phyloP scores from a whole-genome alignment of 2,113 vertebrate species.

The Epinephelus cyanopodus region DNA sequence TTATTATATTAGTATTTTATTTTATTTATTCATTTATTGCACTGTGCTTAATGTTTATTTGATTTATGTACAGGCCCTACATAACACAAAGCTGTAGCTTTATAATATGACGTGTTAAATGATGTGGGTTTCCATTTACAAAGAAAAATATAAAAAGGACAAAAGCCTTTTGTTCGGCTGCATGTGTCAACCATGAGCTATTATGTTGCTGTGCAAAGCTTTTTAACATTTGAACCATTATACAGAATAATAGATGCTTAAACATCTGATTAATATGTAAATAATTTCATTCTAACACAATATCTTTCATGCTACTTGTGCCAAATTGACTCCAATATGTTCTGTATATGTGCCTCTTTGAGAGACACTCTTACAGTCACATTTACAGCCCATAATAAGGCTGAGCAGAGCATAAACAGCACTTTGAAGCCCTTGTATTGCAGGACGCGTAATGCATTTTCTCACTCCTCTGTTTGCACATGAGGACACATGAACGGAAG shows the following conservation, averaged over 20 bases:
- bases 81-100: background rate
- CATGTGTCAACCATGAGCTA: background rate
- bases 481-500: constrained; percentile 26
- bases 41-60: too few species aligned
- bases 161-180: background rate
- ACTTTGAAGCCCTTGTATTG: background rate
- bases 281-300: background rate
- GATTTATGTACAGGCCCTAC: background rate
- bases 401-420: constrained; percentile 5
- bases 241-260: background rate
- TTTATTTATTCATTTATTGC: background rate
- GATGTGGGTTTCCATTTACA: background rate
- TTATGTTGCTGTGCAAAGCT: too few species aligned
- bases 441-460: constrained; percentile 6
- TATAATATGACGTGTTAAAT: too few species aligned
- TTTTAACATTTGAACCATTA: background rate
- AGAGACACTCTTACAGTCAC: background rate
- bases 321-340: background rate
- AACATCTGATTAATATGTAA: background rate
- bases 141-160: background rate
- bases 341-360: background rate
- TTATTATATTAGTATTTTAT: background rate
- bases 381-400: constrained; percentile 5
- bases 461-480: constrained; percentile 38
- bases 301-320: background rate